Base-by-base conservation (phyloP, 2,797 vertebrate species). In the Scolopax bukidnonensis region DNA sequence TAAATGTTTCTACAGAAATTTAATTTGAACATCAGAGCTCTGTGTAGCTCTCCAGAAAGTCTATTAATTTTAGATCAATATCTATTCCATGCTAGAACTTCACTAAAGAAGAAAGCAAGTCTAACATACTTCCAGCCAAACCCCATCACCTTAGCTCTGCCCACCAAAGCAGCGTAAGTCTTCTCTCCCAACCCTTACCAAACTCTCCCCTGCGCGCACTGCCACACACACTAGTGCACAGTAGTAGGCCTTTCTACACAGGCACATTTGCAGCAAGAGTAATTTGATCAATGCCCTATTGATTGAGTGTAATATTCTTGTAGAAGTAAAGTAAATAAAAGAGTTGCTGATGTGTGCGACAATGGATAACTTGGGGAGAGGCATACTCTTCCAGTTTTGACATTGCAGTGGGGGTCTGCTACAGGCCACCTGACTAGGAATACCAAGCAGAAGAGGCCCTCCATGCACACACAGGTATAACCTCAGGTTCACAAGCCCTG, bases 21-120 rank as follows among this genome's bases (percentile, higher is more conserved):
- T 78, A 65, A 89, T 70, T 60, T 82, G 41, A 85, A 88, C 61
- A 65, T 75, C 41, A 74, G 41, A 89, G n/a, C 30, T 80, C 45
- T 92, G 5, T 40, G 32, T 59, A 93, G 59, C 11, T 28, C 24
- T 90, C 54, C 59, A 87, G 64, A 84, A 95, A 87, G 63, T 81
- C 59, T 59, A 59, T 89, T 90, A 73, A 84, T 95, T 84, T 90
- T 48, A 84, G 87, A 68, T 90, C 65, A 43, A 17, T 76, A 84
- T 67, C 69, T 84, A 21, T 67, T 53, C 43, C 28, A 69, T n/a
- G 20, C 19, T 86, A 78, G 32, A 71, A 53, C 81, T 84, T 87
- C 59, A 73, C 32, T 67, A 87, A 87, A 48, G 33, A 68, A 90
- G 75, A 93, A 76, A 32, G 12, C 7, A 68, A 43, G 24, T n/a